Base-by-base conservation (phyloP, 2,888 invertebrate species). In the Melanostoma scalare region DNA sequence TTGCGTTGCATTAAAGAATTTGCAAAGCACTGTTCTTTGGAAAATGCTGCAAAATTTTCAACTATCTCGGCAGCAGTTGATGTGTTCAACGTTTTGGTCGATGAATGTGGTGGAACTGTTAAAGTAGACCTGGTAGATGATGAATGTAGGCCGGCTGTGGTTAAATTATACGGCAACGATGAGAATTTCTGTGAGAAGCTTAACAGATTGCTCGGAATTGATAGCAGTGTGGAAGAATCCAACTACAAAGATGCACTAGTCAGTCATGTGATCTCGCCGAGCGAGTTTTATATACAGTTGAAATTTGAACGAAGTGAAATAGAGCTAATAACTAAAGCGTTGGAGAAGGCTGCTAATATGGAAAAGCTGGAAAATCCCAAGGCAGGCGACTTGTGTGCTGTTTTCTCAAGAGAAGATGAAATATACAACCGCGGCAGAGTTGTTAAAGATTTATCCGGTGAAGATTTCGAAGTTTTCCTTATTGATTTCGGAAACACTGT, bases 391-490 rank as follows among this genome's bases (percentile, higher is more conserved):
- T 42, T 79, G 35, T 75, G 79, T 31, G 74, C 69, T 2, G 87
- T 86, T 31, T 89, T 86, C 67, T 87, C 87, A 0, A 74, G 82
- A 30, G 94, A 94, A 5, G 97, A 98, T 89, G 94, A 95, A 31
- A 93, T 94, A 85, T 99, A 98, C 96, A 98, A 98, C 90, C 93
- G 98, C 82, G 98, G 97, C 0, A 77, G 74, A 20, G 80, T 90
- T 3, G 78, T 87, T 5, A 94, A 94, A 87, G 94, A 98, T 4
- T 92, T 97, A 35, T 95, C 96, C 86, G 93, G 95, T 0, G 92
- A 93, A 3, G 94, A 95, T 44, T 95, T 93, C 0, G 95, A 95
- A 0, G 94, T 96, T 0, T 93, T 95, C 10, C 95, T 96, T 86
- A 92, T 96, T 6, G 95, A 95, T 89, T 94, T 94, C 87, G 95